Base-by-base conservation (phyloP, 2,113 vertebrate genomes). In the Carettochelys insculpta region DNA sequence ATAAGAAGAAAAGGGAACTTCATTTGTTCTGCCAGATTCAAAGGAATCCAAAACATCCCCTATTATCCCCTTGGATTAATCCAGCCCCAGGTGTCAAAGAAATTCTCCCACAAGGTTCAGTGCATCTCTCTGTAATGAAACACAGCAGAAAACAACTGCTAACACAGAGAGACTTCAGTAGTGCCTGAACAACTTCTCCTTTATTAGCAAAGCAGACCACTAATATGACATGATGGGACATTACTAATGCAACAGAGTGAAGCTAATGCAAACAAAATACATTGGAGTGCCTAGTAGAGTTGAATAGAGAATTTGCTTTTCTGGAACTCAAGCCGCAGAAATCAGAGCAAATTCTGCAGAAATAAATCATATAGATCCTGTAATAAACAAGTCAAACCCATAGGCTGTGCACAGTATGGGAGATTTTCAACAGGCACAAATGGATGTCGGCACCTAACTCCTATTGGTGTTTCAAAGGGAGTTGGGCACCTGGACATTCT, bases 201-300 rank as follows among this genome's bases (percentile, higher is more conserved):
- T 52, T 81, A 83, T 90, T 93, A 94, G 91, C 92, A 88, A 88
- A 96, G 89, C 92, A 91, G 95, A 71, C 86, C 94, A 27, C 93
- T 96, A 93, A 96, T 94, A 94, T 48, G 92, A 85, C 89, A 91
- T 90, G 96, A 96, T 96, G 95, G 93, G 93, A 94, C 93, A 96
- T 96, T 96, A 94, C 87, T 96, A 94, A 97, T 97, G 95, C 95
- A 96, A 87, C 94, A 92, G 90, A 94, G 96, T 88, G 86, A 45
- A 94, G 92, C 89, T 94, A 97, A 92, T 88, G 93, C 96, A 96
- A 96, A 96, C 92, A 97, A 95, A 96, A 92, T 83, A 91, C 79
- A 82, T 91, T 95, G 90, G 86, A 93, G 89, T 91, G 93, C 82
- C 94, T 94, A 47, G 75, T 41, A 91, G 95, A 92, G 90, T 82